Evolutionary conservation across 2,888 invertebrate genomes (phyloP).

Genomic region (Exephanes ischioxanthus): DNA sequence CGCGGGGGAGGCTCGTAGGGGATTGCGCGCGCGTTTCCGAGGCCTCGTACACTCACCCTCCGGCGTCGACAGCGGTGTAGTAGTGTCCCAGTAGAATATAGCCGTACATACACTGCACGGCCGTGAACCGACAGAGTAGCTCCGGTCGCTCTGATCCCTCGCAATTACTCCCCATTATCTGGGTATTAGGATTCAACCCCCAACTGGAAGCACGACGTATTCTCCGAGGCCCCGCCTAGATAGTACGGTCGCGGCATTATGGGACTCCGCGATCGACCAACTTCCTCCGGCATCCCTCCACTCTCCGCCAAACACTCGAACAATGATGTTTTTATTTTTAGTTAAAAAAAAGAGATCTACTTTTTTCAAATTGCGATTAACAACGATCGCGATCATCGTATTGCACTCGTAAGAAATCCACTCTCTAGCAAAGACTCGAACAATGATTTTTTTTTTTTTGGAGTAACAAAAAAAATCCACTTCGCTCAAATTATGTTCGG

Average conservation of each 20-base stretch:
- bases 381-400: background rate
- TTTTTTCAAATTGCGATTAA: background rate
- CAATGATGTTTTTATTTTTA: background rate
- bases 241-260: constrained; percentile 37
- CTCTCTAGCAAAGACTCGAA: background rate
- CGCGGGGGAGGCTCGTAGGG: constrained; percentile 41
- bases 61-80: background rate
- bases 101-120: constrained; percentile 47
- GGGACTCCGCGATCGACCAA: constrained; percentile 15
- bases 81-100: constrained; percentile 39
- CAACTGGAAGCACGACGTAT: constrained; percentile 82
- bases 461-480: too few relatives aligned
- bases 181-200: constrained; percentile 85
- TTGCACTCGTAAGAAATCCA: too few relatives aligned
- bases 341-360: too few relatives aligned
- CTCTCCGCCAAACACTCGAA: background rate
- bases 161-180: constrained; percentile 85
- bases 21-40: constrained; percentile 54
- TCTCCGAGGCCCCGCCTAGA: constrained; percentile 78
- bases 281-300: background rate
- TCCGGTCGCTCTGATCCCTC: constrained; percentile 84
- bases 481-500: background rate
- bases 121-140: constrained; percentile 74
- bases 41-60: constrained; percentile 68
- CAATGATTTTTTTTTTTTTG: background rate